Evolutionary conservation across 2,797 vertebrate genomes (phyloP), one percentile per base, ranked within the genome.

Genomic region (Enoplosus armatus): DNA sequence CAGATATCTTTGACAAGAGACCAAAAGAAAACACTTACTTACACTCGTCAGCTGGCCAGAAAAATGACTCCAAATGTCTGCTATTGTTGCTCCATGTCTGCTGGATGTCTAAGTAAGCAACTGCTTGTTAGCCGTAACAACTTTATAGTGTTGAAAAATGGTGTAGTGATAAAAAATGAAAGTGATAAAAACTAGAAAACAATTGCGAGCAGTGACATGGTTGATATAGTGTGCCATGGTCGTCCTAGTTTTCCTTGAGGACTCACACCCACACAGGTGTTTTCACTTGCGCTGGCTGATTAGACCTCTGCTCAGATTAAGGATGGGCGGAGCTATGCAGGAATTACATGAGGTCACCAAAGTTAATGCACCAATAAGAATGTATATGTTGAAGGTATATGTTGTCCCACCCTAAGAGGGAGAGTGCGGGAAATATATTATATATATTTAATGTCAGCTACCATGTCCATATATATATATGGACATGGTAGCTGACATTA

Each of bases 361-460:
- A 26, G 20, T 11, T 12, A 11, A 18, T 22, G 22, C 12, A 24
- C 48, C 70, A 54, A 61, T 61, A 2, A 41, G 18, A 72, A 61
- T 29, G 8, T n/a, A 29, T 11, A 10, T n/a, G n/a, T n/a, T n/a
- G n/a, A 22, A 6, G 18, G 39, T 2, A 55, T 2, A 31, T 16
- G n/a, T 35, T 63, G 41, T 63, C 47, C 31, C 22, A 16, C 48
- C 22, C n/a, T 31, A 3, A 22, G 3, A 39, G 27, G 39, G 31
- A 51, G 4, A 26, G 22, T 16, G 18, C 53, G 8, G 24, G 15
- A 67, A 53, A 27, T n/a, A n/a, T n/a, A n/a, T n/a, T n/a, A n/a
- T n/a, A n/a, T n/a, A 71, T 83, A 75, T 81, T 80, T 85, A 75
- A 83, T 77, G 59, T 5, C 53, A 61, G 51, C 47, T 39, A 16